Evolutionary conservation across 2,797 vertebrate species (phyloP).

Genomic region (Galago senegalensis): DNA sequence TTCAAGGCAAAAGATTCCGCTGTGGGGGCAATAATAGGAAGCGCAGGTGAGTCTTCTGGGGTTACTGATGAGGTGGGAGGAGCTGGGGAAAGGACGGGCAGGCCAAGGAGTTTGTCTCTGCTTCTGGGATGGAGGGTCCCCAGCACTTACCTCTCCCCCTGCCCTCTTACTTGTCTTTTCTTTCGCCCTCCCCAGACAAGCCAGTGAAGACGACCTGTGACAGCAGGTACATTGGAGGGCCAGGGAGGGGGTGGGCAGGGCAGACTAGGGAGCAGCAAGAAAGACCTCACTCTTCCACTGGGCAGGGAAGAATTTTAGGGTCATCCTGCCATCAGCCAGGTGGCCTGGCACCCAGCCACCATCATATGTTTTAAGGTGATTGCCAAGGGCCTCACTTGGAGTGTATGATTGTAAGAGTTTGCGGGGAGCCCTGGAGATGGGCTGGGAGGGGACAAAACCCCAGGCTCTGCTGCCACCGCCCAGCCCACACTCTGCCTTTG

Average conservation of each 20-base stretch:
- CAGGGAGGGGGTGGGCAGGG: neutral
- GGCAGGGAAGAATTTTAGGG: neutral
- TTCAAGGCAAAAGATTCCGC: slow-evolving; percentile 81
- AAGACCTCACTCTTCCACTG: neutral
- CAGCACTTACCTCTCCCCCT: rapidly evolving
- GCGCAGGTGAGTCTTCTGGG: slow-evolving; percentile 57
- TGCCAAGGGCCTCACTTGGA: too few species aligned
- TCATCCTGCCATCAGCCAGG: neutral
- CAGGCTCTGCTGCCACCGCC: rapidly evolving
- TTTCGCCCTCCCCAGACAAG: slow-evolving; percentile 60
- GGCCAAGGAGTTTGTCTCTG: neutral
- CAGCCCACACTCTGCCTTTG: neutral
- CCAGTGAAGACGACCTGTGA: slow-evolving; percentile 72
- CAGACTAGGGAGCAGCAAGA: neutral
- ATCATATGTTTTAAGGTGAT: neutral
- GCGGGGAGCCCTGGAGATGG: neutral
- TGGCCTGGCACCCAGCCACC: too few species aligned
- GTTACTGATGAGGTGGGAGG: rapidly evolving
- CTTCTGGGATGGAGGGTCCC: neutral
- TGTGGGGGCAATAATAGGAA: slow-evolving; percentile 74
- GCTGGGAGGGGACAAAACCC: neutral
- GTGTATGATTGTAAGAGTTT: too few species aligned
- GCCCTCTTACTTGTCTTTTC: neutral
- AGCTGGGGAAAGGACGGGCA: rapidly evolving
- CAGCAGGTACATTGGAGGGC: neutral